Conservation (phyloP, 2,888 invertebrate species). For the Meghimatium bilineatum region DNA sequence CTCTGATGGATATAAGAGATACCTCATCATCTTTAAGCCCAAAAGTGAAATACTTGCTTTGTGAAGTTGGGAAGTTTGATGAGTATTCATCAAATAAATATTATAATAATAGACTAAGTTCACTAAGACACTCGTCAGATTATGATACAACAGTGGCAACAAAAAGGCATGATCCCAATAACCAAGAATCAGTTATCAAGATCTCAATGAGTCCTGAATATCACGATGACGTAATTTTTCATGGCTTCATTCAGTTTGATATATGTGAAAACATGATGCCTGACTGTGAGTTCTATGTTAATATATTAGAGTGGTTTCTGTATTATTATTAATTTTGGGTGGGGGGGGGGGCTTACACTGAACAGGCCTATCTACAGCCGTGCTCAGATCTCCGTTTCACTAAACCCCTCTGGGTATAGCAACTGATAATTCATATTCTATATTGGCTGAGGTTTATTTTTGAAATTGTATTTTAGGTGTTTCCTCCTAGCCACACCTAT, state of each 20-base stretch:
- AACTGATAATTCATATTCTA: no score
- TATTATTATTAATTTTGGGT: not conserved
- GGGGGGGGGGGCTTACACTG: no score
- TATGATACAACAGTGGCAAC: no score
- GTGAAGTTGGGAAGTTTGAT: constrained; percentile 5
- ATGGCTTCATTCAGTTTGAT: constrained; percentile 18
- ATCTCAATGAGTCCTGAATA: not conserved
- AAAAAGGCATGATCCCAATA: not conserved
- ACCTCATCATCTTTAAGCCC: constrained; percentile 21
- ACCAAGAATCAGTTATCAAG: not conserved
- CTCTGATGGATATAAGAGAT: not conserved
- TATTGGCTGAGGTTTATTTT: no score
- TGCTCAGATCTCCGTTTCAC: no score
- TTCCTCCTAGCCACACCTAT: no score
- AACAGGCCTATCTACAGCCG: no score
- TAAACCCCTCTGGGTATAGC: no score
- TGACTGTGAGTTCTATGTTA: constrained; percentile 1
- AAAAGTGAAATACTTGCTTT: constrained; percentile 5
- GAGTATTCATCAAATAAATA: not conserved
- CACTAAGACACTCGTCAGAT: no score
- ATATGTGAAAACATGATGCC: constrained; percentile 13
- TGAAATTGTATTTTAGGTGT: no score
- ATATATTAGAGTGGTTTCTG: not conserved
- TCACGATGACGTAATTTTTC: not conserved
- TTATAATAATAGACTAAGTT: not conserved